Base-by-base conservation (phyloP, 2,888 invertebrate species). In the Oxytorus armatus region DNA sequence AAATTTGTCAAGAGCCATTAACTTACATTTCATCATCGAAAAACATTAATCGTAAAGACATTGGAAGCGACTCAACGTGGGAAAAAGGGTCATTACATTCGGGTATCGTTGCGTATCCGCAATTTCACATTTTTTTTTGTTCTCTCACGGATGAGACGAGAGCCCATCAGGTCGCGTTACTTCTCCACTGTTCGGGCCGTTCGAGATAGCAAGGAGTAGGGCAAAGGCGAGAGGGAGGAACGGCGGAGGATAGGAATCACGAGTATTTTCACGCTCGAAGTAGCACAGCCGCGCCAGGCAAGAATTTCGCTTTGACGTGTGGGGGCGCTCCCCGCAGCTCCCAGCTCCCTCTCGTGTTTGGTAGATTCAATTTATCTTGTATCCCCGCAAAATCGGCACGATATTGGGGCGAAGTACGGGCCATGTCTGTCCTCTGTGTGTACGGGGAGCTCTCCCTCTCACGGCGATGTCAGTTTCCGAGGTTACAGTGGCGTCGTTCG, bases 291-390 rank as follows among this genome's bases (percentile, higher is more conserved):
- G 77, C 82, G 73, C 81, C 76, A 76, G 75, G 81, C 83, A 85
- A 84, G 82, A 85, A 82, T 87, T 86, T 84, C 85, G 82, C 88
- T 88, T 88, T 86, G 87, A 86, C 86, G 85, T 85, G 83, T 75
- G 75, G 65, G 83, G 83, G 83, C 18, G 29, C 47, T 47, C 57
- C 53, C 57, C 53, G 3, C 21, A 16, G 16, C 51, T 14, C 10
- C 33, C 21, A 16, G 11, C 84, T 84, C 83, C 74, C 76, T 36
- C 76, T 65, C 82, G 76, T 81, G 83, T 80, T 83, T 82, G 86
- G 82, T 82, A 78, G 85, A 86, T 85, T 83, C 85, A 85, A 87
- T 89, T 87, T 87, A 87, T 88, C 83, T 87, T 84, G 84, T 84
- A 82, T 83, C 70, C 79, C 75, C 74, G 79, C 76, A 80, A 82